Evolutionary conservation across 2,113 vertebrate species (phyloP), one percentile per base, ranked within the genome.

Genomic region (Pionites leucogaster): DNA sequence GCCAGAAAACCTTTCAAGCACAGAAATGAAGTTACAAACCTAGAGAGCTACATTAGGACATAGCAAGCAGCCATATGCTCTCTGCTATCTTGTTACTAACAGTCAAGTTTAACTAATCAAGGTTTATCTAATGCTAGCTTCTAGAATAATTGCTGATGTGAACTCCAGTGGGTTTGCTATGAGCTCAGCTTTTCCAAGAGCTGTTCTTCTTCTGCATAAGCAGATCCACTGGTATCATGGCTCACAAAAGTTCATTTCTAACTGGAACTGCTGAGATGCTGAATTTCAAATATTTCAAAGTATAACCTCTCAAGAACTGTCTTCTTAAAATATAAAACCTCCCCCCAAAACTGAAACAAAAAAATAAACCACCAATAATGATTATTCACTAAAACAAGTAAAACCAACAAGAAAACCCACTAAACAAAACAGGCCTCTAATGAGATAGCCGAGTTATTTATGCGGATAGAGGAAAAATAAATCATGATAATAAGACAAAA

Each of bases 401-500:
- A 41, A 46, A 14, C 20, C 35, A 59, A 31, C 11, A 89, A 49
- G 5, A 23, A 50, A 39, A 37, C 19, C 2, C 2, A n/a, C 52
- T 41, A 39, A 53, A 39, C 41, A 84, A 65, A n/a, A 24, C 23
- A 82, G 39, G 25, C 50, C 23, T 5, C 14, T 60, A 75, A 63
- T 19, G 17, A 75, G 12, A 77, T 17, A n/a, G 20, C 11, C 63
- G 24, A 5, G n/a, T 41, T 81, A 50, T 59, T 90, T 77, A 88
- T 59, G 59, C 31, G 83, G 28, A 67, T 24, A 37, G 10, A 53
- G 31, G 13, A 37, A 84, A 86, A 95, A 86, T 50, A 89, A 71
- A 18, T 2, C 1, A 15, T 22, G 41, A 53, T 49, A 86, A 50
- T 57, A 53, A 0, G 0, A 63, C 22, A 86, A 63, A 93, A 64